Evolutionary conservation across 2,888 invertebrate species (phyloP), one percentile per base, ranked within the genome.

Genomic region (Cephus rjabovi): DNA sequence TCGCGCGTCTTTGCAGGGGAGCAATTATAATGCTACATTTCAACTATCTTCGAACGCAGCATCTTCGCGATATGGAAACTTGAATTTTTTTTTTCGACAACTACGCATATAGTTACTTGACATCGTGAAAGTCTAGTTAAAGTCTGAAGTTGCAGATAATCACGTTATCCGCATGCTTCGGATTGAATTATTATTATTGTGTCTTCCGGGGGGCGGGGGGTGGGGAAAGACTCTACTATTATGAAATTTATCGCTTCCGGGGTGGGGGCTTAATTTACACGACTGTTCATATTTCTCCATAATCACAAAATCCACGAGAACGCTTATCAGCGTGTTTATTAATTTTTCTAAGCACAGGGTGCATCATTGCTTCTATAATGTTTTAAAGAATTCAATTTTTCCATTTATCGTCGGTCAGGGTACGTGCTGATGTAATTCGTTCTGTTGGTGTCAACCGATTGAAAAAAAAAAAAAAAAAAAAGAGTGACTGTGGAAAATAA

Each of bases 1-100:
- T 56, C 56, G 56, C 56, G 23, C 23, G 11, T 80, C 83, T 85
- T 75, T 85, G 85, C 86, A 80, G 85, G 86, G 83, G 82, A 81
- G 81, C 79, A 23, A 56, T 56, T 56, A 56, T 56, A 56, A 56
- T 23, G 9, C 23, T 23, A 56, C 23, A 2, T 2, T 56, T 56
- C 23, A 15, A 23, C 6, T 23, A 9, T 9, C 56, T 23, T 56
- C 23, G 56, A 23, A 56, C 56, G 23, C 23, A 40, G 15, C 4
- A 23, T 40, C 23, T 9, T 40, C 23, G 40, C 56, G 56, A 56
- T 23, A 56, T 23, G 23, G 23, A 56, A 56, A 56, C 23, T 6
- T 56, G 9, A 6, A 23, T 23, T 56, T 23, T 56, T 56, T 56
- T 56, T 56, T 56, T 23, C 9, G 2, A 56, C 2, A 56, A 9